Evolutionary conservation across 1,140 invertebrate species (phyloP), one percentile per base, ranked within the genome.

Genomic region (Drosophila prosaltans): DNA sequence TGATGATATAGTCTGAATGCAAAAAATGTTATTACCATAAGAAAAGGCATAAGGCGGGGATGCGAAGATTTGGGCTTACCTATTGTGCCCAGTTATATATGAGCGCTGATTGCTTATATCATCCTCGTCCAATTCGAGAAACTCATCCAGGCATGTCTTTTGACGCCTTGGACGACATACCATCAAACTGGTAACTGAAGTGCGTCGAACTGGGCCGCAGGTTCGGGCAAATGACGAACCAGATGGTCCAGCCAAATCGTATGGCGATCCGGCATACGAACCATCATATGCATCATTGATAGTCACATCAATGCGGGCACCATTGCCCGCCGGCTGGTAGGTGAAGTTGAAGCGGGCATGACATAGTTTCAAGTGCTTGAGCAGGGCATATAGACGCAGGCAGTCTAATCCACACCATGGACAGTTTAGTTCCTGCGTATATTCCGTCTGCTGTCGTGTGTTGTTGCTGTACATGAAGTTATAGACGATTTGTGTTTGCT

Each of bases 391-490:
- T 1, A 99, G 93, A 59, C 95, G 94, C 28, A 96, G 94, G 89
- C 98, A 99, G 91, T 98, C 97, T 6, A 99, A 93, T 1, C 96
- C 97, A 91, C 98, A 99, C 98, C 98, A 99, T 1, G 98, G 98
- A 92, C 98, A 99, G 78, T 96, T 95, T 10, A 98, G 93, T 93
- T 98, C 97, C 82, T 97, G 96, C 43, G 97, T 95, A 24, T 97
- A 97, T 93, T 98, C 98, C 1, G 98, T 99, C 93, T 98, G 97
- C 92, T 99, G 98, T 32, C 97, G 94, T 40, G 96, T 97, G 91
- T 98, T 98, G 92, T 98, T 98, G 92, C 98, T 98, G 90, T 98
- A 98, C 69, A 98, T 94, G 93, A 99, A 99, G 93, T 98, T 97
- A 93, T 99, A 99, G 69, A 98, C 96, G 65, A 99, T 97, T 93